Conservation (phyloP, 2,113 vertebrate species). For the Aleadryas rufinucha region DNA sequence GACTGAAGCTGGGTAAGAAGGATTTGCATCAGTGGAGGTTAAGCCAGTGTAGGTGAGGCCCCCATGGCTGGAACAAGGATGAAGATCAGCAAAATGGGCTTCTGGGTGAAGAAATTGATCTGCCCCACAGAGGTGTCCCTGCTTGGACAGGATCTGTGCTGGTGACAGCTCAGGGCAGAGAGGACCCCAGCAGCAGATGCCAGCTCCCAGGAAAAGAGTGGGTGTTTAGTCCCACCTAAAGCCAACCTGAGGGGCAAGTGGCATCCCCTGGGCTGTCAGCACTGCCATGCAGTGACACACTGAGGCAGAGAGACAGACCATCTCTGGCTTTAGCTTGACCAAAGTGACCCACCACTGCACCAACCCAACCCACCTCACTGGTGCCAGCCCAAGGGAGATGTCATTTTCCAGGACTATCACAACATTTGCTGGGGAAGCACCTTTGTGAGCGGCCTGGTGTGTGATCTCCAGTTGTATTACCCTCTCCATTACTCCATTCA, state of each 20-base stretch:
- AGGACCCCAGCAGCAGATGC: neutral
- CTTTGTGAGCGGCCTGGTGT: neutral
- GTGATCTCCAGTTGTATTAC: neutral
- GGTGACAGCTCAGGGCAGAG: neutral
- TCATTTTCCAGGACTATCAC: neutral
- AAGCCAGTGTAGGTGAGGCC: neutral
- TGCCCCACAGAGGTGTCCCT: neutral
- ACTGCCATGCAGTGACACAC: neutral
- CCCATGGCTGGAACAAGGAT: neutral
- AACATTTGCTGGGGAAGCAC: neutral
- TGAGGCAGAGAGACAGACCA: neutral
- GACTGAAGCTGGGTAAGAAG: neutral
- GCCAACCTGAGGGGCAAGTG: rapidly evolving
- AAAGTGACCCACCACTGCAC: neutral
- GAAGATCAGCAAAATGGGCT: neutral
- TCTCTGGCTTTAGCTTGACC: neutral
- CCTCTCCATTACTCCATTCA: neutral
- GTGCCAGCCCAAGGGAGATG: neutral
- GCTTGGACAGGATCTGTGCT: neutral
- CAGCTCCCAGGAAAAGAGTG: neutral
- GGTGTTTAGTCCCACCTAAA: neutral
- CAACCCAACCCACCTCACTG: neutral
- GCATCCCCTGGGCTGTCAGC: neutral
- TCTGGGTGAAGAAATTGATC: neutral
- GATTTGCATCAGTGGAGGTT: neutral